Conservation (phyloP, 2,113 vertebrate species). For the Crotalus viridis region DNA sequence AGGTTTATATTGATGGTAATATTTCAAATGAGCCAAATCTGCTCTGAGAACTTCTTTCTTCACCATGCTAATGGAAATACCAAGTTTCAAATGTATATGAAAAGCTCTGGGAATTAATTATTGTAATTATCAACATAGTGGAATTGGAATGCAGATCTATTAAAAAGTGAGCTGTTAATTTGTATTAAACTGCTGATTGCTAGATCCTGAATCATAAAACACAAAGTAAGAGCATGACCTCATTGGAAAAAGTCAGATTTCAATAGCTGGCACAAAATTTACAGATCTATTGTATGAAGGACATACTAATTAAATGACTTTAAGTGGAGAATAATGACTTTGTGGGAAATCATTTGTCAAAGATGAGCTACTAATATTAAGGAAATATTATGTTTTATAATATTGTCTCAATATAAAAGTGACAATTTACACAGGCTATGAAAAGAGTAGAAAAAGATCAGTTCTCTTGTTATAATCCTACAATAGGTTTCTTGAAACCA, state of each 20-base stretch:
- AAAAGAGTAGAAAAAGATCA: background rate
- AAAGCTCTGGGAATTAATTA: slow-evolving; percentile 56
- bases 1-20: background rate
- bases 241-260: slow-evolving; percentile 30
- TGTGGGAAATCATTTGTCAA: background rate
- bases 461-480: background rate
- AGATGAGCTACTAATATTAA: background rate
- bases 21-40: background rate
- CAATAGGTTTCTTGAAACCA: background rate
- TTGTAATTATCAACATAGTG: slow-evolving; percentile 57
- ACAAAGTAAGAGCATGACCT: slow-evolving; percentile 43
- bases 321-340: background rate
- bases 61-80: slow-evolving; percentile 26
- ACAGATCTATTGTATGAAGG: background rate
- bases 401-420: background rate
- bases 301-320: background rate
- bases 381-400: background rate
- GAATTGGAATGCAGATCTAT: slow-evolving; percentile 50
- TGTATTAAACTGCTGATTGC: slow-evolving; percentile 58
- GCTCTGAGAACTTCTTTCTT: slow-evolving; percentile 5
- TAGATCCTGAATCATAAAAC: slow-evolving; percentile 30
- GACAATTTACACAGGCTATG: background rate
- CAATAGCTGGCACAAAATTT: slow-evolving; percentile 11
- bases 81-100: slow-evolving; percentile 22
- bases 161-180: slow-evolving; percentile 60